phyloP scores from a whole-genome alignment of 2,888 invertebrate species.

The Eupithecia pulchellata region DNA sequence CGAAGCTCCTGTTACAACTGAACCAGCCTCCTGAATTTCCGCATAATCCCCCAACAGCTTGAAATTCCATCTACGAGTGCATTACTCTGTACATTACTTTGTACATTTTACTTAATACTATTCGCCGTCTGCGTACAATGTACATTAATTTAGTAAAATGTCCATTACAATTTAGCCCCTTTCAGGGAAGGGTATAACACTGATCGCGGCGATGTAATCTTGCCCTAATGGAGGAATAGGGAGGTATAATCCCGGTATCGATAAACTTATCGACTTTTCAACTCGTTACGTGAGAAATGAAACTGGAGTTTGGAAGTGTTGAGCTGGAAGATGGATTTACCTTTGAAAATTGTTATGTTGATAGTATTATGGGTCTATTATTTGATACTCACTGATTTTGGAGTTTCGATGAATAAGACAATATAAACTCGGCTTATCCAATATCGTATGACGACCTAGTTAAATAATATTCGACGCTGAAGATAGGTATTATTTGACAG shows the following conservation, averaged over 20 bases:
- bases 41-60: neutral
- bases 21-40: neutral
- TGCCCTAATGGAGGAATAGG: slow-evolving; percentile 38
- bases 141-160: slow-evolving; percentile 44
- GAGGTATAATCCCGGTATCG: slow-evolving; percentile 35
- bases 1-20: neutral
- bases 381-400: neutral
- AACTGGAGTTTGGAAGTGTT: slow-evolving; percentile 9
- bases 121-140: slow-evolving; percentile 23
- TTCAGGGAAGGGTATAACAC: slow-evolving; percentile 36
- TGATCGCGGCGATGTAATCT: slow-evolving; percentile 35
- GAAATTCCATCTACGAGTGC: slow-evolving; percentile 17
- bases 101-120: slow-evolving; percentile 28
- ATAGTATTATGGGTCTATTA: neutral
- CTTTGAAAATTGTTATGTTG: neutral
- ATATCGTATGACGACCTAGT: neutral
- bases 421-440: neutral
- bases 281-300: slow-evolving; percentile 21
- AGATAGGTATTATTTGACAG: neutral
- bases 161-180: slow-evolving; percentile 44
- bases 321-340: neutral
- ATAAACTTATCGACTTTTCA: slow-evolving; percentile 40
- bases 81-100: neutral
- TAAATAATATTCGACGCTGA: neutral
- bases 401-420: neutral